These are phyloP conservation scores for Agapostemon virescens DNA, from an alignment of 2,888 invertebrate species.

Conservation along the genomic window DNA sequence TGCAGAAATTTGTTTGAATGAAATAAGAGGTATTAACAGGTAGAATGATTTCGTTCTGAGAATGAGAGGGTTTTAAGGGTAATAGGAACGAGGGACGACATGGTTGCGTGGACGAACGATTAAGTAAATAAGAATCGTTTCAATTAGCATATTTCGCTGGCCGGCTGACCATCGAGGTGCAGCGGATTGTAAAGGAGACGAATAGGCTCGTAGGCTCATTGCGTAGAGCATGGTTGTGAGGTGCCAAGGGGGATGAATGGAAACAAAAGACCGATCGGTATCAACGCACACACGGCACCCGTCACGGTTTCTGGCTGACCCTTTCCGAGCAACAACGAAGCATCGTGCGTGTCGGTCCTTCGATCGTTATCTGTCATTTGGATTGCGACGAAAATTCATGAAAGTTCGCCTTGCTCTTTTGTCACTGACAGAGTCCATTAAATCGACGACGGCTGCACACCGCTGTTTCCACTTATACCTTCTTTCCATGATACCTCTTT, in stretches of 20 bases:
- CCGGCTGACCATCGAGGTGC: slow-evolving; percentile 62
- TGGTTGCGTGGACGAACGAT: slow-evolving; percentile 58
- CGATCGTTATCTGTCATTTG: slow-evolving; percentile 67
- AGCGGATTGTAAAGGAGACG: slow-evolving; percentile 50
- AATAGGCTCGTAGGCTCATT: slow-evolving; percentile 47
- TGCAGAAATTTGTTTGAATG: background rate
- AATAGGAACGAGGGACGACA: slow-evolving; percentile 33
- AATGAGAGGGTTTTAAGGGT: slow-evolving; percentile 7
- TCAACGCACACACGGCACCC: slow-evolving; percentile 66
- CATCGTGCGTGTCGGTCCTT: slow-evolving; percentile 58
- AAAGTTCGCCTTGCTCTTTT: slow-evolving; percentile 53
- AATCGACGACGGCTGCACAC: slow-evolving; percentile 48
- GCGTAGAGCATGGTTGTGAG: slow-evolving; percentile 64
- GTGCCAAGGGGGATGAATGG: slow-evolving; percentile 76
- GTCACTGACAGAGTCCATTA: slow-evolving; percentile 59
- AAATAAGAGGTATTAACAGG: background rate
- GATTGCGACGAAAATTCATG: slow-evolving; percentile 68
- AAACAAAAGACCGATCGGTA: slow-evolving; percentile 77
- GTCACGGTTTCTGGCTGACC: slow-evolving; percentile 69
- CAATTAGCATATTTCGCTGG: slow-evolving; percentile 70
- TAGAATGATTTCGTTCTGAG: background rate
- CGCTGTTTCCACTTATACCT: background rate
- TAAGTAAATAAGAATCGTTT: slow-evolving; percentile 71
- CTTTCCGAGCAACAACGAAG: slow-evolving; percentile 53
- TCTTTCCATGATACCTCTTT: background rate